Conservation (phyloP, 2,888 invertebrate genomes). For the Erebia ligea region DNA sequence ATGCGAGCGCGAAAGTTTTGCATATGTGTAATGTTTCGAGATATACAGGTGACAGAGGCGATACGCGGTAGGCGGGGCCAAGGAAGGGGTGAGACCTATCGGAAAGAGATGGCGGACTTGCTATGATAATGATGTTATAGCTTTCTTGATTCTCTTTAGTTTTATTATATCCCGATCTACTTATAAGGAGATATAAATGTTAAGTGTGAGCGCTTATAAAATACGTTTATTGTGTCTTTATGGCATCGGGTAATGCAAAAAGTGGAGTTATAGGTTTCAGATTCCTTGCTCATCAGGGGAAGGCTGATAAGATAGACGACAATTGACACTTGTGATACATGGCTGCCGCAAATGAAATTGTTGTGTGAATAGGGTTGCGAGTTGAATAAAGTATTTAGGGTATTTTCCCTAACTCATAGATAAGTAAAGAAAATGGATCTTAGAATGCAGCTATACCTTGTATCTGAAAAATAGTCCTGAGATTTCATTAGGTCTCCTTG, state of each 20-base stretch:
- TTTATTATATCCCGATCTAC: conserved; percentile 82
- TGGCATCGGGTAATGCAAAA: conserved; percentile 69
- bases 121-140: conserved; percentile 84
- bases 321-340: conserved; percentile 39
- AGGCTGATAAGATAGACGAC: conserved; percentile 66
- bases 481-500: too few species aligned
- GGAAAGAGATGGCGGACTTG: conserved; percentile 81
- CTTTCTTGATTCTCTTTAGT: conserved; percentile 81
- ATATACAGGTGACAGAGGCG: conserved; percentile 82
- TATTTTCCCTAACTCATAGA: neutral
- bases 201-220: conserved; percentile 80
- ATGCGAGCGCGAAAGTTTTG: conserved; percentile 80
- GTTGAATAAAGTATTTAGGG: neutral
- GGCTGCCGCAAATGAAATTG: neutral
- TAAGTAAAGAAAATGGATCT: too few species aligned
- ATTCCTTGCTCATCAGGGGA: conserved; percentile 55
- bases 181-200: conserved; percentile 82
- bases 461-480: too few species aligned
- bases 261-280: conserved; percentile 76
- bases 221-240: conserved; percentile 80
- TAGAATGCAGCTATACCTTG: too few species aligned
- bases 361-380: conserved; percentile 1
- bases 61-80: conserved; percentile 78
- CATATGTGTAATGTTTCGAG: conserved; percentile 84
- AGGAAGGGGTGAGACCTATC: conserved; percentile 78